phyloP scores from a whole-genome alignment of 2,113 vertebrate species.

The Seriola rivoliana region DNA sequence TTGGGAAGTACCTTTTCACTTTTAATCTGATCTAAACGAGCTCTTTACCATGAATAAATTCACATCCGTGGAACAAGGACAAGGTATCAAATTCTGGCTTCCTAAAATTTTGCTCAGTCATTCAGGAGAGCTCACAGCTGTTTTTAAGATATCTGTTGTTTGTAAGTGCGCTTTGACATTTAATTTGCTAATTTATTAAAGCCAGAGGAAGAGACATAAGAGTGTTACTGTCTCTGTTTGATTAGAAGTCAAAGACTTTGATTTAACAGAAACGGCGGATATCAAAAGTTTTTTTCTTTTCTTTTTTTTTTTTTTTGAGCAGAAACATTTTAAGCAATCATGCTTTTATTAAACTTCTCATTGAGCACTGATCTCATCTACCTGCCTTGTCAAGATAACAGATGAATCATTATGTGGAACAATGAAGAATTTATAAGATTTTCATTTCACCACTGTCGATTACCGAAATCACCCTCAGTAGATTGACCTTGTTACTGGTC shows the following conservation, averaged over 20 bases:
- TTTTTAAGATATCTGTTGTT: neutral
- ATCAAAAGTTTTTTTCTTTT: neutral
- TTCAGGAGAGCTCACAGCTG: neutral
- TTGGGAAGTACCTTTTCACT: neutral
- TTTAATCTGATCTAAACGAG: neutral
- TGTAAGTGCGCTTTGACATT: neutral
- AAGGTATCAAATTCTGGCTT: neutral
- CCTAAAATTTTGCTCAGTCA: neutral
- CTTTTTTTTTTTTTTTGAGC: neutral
- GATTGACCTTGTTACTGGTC: neutral
- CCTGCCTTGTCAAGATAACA: conserved; percentile 36
- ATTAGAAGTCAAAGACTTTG: conserved; percentile 8
- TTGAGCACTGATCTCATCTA: conserved; percentile 26
- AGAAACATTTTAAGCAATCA: conserved; percentile 33
- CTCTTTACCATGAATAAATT: neutral
- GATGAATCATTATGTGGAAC: conserved; percentile 35
- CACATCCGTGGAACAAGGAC: neutral
- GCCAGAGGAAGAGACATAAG: neutral
- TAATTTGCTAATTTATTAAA: conserved; percentile 34
- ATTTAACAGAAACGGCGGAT: neutral
- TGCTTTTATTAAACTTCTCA: conserved; percentile 33
- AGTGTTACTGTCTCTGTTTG: neutral
- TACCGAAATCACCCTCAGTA: neutral
- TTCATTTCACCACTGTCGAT: conserved; percentile 32
- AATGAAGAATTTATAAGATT: conserved; percentile 23